phyloP scores from a whole-genome alignment of 2,888 invertebrate species.

The Netelia melanura region DNA sequence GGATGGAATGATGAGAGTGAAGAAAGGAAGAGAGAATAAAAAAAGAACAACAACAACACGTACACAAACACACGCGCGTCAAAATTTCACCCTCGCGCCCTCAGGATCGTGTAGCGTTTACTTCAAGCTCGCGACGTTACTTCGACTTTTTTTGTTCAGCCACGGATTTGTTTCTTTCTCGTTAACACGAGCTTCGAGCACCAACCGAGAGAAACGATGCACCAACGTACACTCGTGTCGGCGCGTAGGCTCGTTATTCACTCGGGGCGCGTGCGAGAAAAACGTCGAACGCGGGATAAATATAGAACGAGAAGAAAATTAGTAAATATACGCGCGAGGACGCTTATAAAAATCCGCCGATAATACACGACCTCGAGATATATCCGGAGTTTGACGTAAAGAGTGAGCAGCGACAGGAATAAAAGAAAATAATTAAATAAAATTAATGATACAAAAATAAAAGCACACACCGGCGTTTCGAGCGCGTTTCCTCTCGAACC shows the following conservation, averaged over 20 bases:
- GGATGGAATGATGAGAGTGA: neutral
- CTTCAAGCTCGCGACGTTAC: neutral
- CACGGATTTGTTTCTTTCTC: neutral
- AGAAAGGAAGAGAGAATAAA: neutral
- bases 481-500: neutral
- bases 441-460: neutral
- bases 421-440: neutral
- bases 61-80: neutral
- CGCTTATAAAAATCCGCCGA: neutral
- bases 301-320: neutral
- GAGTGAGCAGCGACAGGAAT: neutral
- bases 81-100: neutral
- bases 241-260: neutral
- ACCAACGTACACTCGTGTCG: neutral
- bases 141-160: neutral
- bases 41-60: neutral
- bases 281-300: slow-evolving; percentile 21
- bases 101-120: neutral
- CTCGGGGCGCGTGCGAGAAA: slow-evolving; percentile 40
- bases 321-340: neutral
- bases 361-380: neutral
- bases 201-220: neutral
- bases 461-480: neutral
- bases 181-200: neutral
- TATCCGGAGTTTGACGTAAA: neutral